Conservation (phyloP, 2,888 invertebrate genomes). For the Ernsta delagoae region DNA sequence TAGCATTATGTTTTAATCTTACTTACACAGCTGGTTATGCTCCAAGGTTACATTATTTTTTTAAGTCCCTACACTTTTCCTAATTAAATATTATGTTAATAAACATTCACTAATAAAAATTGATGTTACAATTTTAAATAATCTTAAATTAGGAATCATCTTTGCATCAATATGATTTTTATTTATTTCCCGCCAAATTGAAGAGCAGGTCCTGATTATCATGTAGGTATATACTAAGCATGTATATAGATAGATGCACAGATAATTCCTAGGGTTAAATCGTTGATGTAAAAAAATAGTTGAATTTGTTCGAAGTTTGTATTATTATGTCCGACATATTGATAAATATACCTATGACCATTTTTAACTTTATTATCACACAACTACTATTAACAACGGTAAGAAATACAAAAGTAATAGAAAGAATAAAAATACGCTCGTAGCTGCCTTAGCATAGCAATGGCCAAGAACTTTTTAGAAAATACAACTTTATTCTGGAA, state of each 20-base stretch:
- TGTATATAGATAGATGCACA: too few species aligned
- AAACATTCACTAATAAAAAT: conserved; percentile 11
- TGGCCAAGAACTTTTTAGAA: too few species aligned
- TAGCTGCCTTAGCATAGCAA: too few species aligned
- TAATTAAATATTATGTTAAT: background rate
- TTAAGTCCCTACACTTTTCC: conserved; percentile 6
- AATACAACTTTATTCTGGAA: background rate
- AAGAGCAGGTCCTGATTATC: conserved; percentile 14
- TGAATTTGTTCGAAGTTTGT: too few species aligned
- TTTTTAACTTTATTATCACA: too few species aligned
- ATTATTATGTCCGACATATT: too few species aligned
- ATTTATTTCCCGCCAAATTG: background rate
- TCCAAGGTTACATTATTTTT: conserved; percentile 11
- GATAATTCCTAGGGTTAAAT: too few species aligned
- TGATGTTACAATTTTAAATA: conserved; percentile 15
- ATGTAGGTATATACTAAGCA: background rate
- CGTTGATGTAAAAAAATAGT: too few species aligned
- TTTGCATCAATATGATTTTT: background rate
- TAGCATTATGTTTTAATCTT: conserved; percentile 18
- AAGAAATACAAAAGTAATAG: too few species aligned
- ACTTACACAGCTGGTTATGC: conserved; percentile 17
- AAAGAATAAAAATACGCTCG: too few species aligned
- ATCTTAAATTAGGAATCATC: background rate
- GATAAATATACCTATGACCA: too few species aligned
- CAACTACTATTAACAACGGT: too few species aligned